Percentiles rank a stretch among this genome's conserved stretches.
These are phyloP conservation scores for Drosophila diplacantha DNA, from an alignment of 2,888 invertebrate species.

Conservation along the genomic window DNA sequence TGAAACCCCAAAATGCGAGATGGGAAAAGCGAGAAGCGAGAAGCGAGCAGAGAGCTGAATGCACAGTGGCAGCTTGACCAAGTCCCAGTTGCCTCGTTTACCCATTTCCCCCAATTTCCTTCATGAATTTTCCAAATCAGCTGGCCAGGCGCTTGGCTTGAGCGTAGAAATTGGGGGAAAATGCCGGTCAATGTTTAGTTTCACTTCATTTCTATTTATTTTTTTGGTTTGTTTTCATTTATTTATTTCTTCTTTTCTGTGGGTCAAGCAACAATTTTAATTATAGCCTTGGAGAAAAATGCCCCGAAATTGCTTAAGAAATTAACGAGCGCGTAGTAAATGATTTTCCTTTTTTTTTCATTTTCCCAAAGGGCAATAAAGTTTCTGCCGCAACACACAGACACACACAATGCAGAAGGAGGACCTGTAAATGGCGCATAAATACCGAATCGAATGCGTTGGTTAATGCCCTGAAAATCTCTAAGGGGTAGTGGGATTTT, in stretches of 20 bases:
- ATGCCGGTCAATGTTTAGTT: conserved; percentile 19
- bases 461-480: conserved; percentile 1
- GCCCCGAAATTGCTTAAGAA: conserved; percentile 35
- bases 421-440: conserved; percentile 19
- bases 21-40: conserved; percentile 5
- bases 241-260: background rate
- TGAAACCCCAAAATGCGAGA: conserved; percentile 11
- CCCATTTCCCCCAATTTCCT: conserved; percentile 45
- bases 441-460: conserved; percentile 20
- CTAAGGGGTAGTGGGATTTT: background rate
- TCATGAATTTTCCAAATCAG: conserved; percentile 43
- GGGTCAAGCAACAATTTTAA: conserved; percentile 25
- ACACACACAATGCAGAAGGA: conserved; percentile 9
- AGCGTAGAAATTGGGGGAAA: conserved; percentile 7
- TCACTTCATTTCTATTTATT: conserved; percentile 6
- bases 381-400: conserved; percentile 4
- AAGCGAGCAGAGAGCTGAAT: conserved; percentile 39
- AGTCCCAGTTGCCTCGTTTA: conserved; percentile 47
- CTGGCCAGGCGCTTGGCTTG: conserved; percentile 9
- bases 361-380: conserved; percentile 10
- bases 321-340: conserved; percentile 64
- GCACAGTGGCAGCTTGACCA: conserved; percentile 50
- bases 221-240: conserved; percentile 1
- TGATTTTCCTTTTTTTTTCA: conserved; percentile 37
- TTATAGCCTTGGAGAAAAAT: conserved; percentile 14